Evolutionary conservation across 2,888 invertebrate species (phyloP).

Genomic region (Ptychoptera albimana): DNA sequence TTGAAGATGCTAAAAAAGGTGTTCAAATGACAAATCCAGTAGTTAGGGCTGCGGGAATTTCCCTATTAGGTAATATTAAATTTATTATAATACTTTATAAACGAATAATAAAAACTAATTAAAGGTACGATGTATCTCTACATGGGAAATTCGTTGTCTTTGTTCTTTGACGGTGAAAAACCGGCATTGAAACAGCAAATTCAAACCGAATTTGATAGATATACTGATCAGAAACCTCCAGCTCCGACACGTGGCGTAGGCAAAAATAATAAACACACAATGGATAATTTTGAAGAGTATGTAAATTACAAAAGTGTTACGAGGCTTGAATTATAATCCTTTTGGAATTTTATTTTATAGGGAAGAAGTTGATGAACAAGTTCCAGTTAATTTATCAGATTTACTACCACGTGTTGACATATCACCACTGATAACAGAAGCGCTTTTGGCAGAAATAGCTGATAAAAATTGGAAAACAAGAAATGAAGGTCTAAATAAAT

Average conservation of each 20-base stretch:
- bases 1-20: slow-evolving; percentile 68
- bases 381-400: slow-evolving; percentile 45
- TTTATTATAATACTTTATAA: too few species aligned
- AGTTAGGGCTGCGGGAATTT: slow-evolving; percentile 62
- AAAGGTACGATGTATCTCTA: slow-evolving; percentile 68
- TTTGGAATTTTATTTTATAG: slow-evolving; percentile 8
- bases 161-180: slow-evolving; percentile 79
- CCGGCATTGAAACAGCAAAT: slow-evolving; percentile 69
- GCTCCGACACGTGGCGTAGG: slow-evolving; percentile 48
- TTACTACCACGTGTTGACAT: slow-evolving; percentile 64
- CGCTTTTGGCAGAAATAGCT: slow-evolving; percentile 59
- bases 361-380: slow-evolving; percentile 33
- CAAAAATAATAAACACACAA: slow-evolving; percentile 13
- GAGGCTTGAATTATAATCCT: not conserved
- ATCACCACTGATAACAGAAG: slow-evolving; percentile 64
- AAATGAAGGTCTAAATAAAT: slow-evolving; percentile 34
- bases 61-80: too few species aligned
- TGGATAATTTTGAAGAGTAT: slow-evolving; percentile 11
- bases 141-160: slow-evolving; percentile 52
- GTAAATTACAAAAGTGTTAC: not conserved
- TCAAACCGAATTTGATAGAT: slow-evolving; percentile 71
- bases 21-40: slow-evolving; percentile 71
- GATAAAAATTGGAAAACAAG: slow-evolving; percentile 85
- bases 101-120: not conserved
- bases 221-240: slow-evolving; percentile 58